Conservation (phyloP, 92 coral and sea anemone species). For the Parazoanthus swiftii region DNA sequence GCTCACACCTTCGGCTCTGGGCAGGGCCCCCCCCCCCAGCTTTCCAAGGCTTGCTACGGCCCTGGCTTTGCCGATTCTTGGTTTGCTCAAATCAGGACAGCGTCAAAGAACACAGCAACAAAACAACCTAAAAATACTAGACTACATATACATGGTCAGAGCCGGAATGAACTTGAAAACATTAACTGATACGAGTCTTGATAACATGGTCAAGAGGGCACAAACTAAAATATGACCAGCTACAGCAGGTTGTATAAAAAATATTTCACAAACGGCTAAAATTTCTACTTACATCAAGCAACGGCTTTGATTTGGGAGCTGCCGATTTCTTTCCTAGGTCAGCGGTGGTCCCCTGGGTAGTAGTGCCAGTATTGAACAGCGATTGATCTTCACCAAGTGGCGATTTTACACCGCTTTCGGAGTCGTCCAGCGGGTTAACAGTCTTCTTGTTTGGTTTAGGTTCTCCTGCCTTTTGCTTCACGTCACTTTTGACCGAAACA, state of each 20-base stretch:
- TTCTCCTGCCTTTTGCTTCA: conserved; percentile 33
- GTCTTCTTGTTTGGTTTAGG: background rate
- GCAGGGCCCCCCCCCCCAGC: too few species aligned
- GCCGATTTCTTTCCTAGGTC: conserved; percentile 43
- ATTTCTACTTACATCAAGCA: conserved; percentile 57
- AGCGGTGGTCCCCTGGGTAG: conserved; percentile 6
- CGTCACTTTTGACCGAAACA: conserved; percentile 47
- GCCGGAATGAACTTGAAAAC: background rate
- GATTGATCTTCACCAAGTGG: background rate
- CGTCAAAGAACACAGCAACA: background rate
- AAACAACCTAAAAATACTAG: too few species aligned
- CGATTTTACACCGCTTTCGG: background rate
- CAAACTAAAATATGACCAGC: background rate
- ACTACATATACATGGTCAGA: too few species aligned
- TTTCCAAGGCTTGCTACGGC: too few species aligned
- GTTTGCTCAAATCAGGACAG: background rate
- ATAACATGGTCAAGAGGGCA: background rate
- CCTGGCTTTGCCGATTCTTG: too few species aligned
- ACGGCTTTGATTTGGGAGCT: conserved; percentile 52
- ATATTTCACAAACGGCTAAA: background rate
- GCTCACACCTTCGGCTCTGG: too few species aligned
- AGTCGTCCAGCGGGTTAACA: background rate
- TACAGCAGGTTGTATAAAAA: background rate
- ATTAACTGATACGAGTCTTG: background rate
- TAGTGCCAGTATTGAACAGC: background rate